Base-by-base conservation (phyloP, 1,140 invertebrate species). In the Vanessa tameamea region DNA sequence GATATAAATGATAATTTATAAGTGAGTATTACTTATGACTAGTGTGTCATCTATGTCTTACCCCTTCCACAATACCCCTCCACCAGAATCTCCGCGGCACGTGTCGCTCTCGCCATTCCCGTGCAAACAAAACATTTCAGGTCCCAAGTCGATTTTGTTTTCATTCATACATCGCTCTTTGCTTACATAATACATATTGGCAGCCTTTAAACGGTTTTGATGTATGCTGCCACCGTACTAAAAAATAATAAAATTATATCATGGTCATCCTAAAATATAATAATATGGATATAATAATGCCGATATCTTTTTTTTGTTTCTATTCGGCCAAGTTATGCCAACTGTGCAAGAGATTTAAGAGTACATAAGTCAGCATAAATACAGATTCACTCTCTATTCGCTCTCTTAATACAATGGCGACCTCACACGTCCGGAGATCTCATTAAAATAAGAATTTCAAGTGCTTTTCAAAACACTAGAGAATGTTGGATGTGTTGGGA, bases 21-120 rank as follows among this genome's bases (percentile, higher is more conserved):
- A n/a, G 13, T 37, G 23, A 61, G 26, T 43, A 61, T 26, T 37
- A 59, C 13, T 67, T 16, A 67, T 43, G 37, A 43, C 26, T 31
- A 43, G 7, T 43, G 37, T 43, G 9, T 43, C 7, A 43, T 43
- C 8, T 43, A 9, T 43, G 6, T 43, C 78, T 72, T 47, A 83
- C 82, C 73, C 77, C 20, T 79, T 82, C 82, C 82, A 87, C 14
- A 87, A 50, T 31, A 87, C 77, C 31, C 78, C 85, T 2, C 85
- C 82, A 14, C 87, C 87, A 0, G 87, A 88, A 64, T 88, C 87
- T n/a, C 87, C 87, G 23, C 78, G 76, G 73, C 87, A 88, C 9
- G 84, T 85, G 48, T 87, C 87, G 9, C 73, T 79, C n/a, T 72
- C 43, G 9, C 81, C 79, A n/a, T 82, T 67, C 0, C 85, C 84